phyloP scores from a whole-genome alignment of 2,113 vertebrate species.

The Oostethus manadensis region DNA sequence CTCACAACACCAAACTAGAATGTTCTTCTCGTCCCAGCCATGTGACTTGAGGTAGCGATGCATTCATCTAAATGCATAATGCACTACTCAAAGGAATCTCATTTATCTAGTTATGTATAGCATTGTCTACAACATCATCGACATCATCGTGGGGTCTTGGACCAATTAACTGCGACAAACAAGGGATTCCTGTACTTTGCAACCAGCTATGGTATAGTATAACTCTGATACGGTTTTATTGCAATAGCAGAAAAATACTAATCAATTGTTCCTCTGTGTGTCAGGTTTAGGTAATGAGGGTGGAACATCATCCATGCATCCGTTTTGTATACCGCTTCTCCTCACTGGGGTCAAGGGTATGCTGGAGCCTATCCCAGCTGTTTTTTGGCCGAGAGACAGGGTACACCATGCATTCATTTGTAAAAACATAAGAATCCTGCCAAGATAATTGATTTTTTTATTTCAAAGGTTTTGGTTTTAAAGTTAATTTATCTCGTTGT shows the following conservation, averaged over 20 bases:
- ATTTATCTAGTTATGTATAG: background rate
- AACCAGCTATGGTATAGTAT: background rate
- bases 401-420: too few species aligned
- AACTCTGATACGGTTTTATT: background rate
- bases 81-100: too few species aligned
- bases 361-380: too few species aligned
- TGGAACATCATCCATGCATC: too few species aligned
- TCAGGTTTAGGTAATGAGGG: too few species aligned
- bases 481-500: background rate
- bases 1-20: conserved; percentile 19
- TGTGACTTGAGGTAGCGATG: background rate
- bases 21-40: background rate
- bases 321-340: too few species aligned
- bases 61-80: background rate
- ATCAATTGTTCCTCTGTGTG: too few species aligned
- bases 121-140: background rate
- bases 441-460: background rate
- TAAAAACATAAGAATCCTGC: background rate
- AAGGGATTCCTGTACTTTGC: background rate
- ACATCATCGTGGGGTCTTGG: background rate
- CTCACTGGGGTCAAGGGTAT: too few species aligned
- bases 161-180: too few species aligned
- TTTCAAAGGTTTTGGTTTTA: too few species aligned
- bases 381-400: too few species aligned
- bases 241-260: background rate